Evolutionary conservation across 2,113 vertebrate genomes (phyloP).

Genomic region (Piaya cayana): DNA sequence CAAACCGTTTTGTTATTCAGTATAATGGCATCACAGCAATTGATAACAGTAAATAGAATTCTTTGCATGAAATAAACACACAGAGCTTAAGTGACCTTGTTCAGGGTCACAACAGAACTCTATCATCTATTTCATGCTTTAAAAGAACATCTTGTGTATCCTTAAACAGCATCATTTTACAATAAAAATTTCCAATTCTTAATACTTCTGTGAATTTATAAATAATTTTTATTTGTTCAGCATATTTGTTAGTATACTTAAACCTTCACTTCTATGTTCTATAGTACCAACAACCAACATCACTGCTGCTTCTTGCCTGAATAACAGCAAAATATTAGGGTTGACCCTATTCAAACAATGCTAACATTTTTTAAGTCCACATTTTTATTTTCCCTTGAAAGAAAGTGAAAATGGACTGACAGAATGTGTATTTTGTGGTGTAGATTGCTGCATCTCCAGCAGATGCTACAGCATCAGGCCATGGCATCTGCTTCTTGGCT

Average conservation of each 20-base stretch:
- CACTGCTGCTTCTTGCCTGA: neutral
- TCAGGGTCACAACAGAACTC: neutral
- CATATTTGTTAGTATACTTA: neutral
- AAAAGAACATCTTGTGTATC: neutral
- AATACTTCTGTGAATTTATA: neutral
- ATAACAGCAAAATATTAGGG: neutral
- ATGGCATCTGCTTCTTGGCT: neutral
- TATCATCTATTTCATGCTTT: neutral
- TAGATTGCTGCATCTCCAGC: neutral
- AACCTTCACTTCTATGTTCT: neutral
- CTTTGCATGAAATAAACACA: neutral
- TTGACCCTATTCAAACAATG: neutral
- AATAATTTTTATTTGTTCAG: neutral
- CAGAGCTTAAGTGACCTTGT: neutral
- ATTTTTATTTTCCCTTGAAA: neutral
- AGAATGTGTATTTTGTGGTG: neutral
- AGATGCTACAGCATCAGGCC: neutral
- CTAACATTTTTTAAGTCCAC: neutral
- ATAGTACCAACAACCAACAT: neutral
- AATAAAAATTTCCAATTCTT: neutral
- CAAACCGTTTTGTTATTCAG: neutral
- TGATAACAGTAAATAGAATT: neutral
- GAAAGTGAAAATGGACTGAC: neutral
- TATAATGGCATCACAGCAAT: neutral
- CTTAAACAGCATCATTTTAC: neutral